phyloP scores from a whole-genome alignment of 2,113 vertebrate species.

The Tupaia chinensis region DNA sequence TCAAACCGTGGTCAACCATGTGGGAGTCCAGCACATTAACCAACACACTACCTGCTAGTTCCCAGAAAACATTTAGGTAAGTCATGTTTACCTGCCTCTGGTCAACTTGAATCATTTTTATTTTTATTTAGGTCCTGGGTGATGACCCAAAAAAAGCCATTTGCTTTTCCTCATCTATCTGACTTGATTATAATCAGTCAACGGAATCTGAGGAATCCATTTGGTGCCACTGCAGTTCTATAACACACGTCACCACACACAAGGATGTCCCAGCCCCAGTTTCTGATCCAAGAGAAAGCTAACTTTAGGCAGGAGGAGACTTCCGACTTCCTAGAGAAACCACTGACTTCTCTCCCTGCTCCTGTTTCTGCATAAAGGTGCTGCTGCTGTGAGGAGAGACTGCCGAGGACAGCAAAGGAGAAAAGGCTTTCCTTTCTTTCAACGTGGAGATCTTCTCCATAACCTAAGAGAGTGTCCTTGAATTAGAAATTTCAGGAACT shows the following conservation, averaged over 20 bases:
- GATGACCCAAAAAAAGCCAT: constrained; percentile 54
- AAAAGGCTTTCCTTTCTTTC: not conserved
- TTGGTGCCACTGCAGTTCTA: not conserved
- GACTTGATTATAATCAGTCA: constrained; percentile 16
- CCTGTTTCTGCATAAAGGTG: not conserved
- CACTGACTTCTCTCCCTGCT: not conserved
- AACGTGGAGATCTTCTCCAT: not conserved
- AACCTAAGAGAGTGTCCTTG: not conserved
- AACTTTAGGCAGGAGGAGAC: constrained; percentile 16
- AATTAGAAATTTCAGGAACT: constrained; percentile 49
- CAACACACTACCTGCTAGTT: too few species aligned
- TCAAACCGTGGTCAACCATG: too few species aligned
- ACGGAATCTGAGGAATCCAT: constrained; percentile 1
- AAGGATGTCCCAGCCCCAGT: not conserved
- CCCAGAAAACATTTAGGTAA: constrained; percentile 21
- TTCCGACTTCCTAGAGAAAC: not conserved
- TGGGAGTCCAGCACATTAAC: too few species aligned
- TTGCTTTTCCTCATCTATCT: constrained; percentile 38
- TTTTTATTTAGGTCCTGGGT: constrained; percentile 57
- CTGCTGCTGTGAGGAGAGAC: not conserved
- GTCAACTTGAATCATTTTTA: constrained; percentile 54
- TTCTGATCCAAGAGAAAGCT: constrained; percentile 26
- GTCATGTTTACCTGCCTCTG: not conserved
- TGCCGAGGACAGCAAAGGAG: not conserved
- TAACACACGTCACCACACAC: not conserved